Conservation (phyloP, 2,888 invertebrate genomes). For the Congeria kusceri region DNA sequence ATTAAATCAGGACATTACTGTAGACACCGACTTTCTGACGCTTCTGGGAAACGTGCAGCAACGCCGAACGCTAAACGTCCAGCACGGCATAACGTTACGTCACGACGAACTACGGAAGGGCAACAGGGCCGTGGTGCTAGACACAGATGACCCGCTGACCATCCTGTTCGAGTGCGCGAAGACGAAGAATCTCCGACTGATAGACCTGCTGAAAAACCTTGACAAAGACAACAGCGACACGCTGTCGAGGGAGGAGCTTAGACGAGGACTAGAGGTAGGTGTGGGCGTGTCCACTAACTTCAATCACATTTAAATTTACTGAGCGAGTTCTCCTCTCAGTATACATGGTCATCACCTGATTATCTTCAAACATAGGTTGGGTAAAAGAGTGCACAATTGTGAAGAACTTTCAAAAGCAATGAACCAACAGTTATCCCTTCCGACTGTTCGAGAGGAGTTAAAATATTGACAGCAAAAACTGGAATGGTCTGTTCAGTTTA, state of each 20-base stretch:
- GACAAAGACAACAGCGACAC: constrained; percentile 78
- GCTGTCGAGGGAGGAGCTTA: constrained; percentile 74
- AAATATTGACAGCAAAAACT: too few relatives aligned
- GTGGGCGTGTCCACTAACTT: too few relatives aligned
- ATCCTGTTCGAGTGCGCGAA: constrained; percentile 76
- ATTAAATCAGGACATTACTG: constrained; percentile 68
- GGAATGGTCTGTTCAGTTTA: too few relatives aligned
- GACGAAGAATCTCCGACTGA: constrained; percentile 72
- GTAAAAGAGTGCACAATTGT: too few relatives aligned
- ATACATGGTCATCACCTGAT: too few relatives aligned
- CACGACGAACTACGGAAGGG: constrained; percentile 71
- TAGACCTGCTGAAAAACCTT: constrained; percentile 75
- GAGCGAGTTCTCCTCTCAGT: too few relatives aligned
- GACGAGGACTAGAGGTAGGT: constrained; percentile 71
- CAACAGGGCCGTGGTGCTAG: constrained; percentile 65
- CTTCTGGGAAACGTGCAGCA: constrained; percentile 64
- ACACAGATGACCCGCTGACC: constrained; percentile 74
- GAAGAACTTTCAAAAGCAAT: too few relatives aligned
- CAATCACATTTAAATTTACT: too few relatives aligned
- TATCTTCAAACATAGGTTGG: too few relatives aligned
- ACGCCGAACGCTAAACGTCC: constrained; percentile 61
- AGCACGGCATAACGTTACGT: constrained; percentile 71
- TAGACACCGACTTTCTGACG: constrained; percentile 69
- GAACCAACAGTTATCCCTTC: too few relatives aligned
- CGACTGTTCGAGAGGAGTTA: too few relatives aligned